phyloP scores from a whole-genome alignment of 2,888 invertebrate species.

The Cheilosia scutellata region DNA sequence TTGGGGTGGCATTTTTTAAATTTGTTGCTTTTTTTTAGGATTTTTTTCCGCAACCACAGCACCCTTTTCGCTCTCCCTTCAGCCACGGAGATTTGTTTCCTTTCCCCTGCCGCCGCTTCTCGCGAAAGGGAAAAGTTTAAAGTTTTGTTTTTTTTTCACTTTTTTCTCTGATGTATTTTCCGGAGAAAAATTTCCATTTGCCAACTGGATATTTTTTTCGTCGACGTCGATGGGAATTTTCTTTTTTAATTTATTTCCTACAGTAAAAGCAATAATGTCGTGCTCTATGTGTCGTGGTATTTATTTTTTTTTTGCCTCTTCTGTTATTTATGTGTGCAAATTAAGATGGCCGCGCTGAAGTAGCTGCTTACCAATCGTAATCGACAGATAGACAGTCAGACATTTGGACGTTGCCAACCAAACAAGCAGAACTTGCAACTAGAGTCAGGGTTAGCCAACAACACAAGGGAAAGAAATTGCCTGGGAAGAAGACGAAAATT shows the following conservation, averaged over 20 bases:
- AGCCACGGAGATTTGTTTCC: constrained; percentile 48
- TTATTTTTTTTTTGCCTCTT: constrained; percentile 29
- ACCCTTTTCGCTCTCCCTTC: constrained; percentile 57
- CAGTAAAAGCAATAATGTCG: constrained; percentile 74
- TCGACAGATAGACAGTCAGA: constrained; percentile 73
- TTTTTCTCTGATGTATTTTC: constrained; percentile 57
- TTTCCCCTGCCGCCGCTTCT: constrained; percentile 10
- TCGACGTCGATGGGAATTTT: constrained; percentile 70
- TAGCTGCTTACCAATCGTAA: constrained; percentile 71
- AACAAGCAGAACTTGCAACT: constrained; percentile 38
- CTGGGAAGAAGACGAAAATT: constrained; percentile 73
- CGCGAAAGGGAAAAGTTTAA: constrained; percentile 67
- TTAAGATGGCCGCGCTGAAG: constrained; percentile 72
- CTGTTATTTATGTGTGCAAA: constrained; percentile 70
- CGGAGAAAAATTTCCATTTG: constrained; percentile 75
- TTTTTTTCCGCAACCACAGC: constrained; percentile 70
- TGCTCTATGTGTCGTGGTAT: constrained; percentile 74
- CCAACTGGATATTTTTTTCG: constrained; percentile 56
- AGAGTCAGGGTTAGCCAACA: constrained; percentile 43
- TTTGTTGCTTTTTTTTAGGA: constrained; percentile 26
- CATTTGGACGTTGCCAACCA: constrained; percentile 62
- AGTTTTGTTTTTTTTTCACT: constrained; percentile 39
- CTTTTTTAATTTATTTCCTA: constrained; percentile 75
- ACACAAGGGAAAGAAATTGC: constrained; percentile 65
- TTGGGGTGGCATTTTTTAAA: constrained; percentile 69